Evolutionary conservation across 2,888 invertebrate genomes (phyloP).

Genomic region (Mesochorus sp.): DNA sequence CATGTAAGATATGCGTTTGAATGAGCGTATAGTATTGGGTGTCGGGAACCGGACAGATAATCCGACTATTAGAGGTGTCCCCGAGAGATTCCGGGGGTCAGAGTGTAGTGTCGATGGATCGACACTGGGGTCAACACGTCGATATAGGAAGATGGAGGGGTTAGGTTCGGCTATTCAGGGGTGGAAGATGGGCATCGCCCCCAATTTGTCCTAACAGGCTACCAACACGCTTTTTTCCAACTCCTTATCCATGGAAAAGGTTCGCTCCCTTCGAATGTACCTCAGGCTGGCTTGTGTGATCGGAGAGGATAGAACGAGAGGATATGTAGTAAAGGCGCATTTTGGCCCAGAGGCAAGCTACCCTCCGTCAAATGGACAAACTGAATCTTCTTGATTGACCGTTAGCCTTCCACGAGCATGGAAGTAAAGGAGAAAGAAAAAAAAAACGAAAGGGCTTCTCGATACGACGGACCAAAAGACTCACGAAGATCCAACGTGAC

Average conservation of each 20-base stretch:
- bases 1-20: constrained; percentile 33
- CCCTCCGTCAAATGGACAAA: constrained; percentile 73
- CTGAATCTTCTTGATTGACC: constrained; percentile 80
- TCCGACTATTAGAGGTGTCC: constrained; percentile 81
- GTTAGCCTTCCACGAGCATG: constrained; percentile 61
- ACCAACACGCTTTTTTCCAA: constrained; percentile 71
- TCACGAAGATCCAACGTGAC: constrained; percentile 12
- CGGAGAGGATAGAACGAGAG: constrained; percentile 49
- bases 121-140: constrained; percentile 72
- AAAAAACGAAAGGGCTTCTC: constrained; percentile 36
- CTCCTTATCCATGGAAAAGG: constrained; percentile 73
- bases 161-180: constrained; percentile 67
- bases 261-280: constrained; percentile 56
- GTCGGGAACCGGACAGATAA: constrained; percentile 75
- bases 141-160: constrained; percentile 70
- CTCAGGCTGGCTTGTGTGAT: constrained; percentile 46
- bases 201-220: constrained; percentile 81
- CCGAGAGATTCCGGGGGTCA: constrained; percentile 77
- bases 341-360: constrained; percentile 30
- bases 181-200: constrained; percentile 72
- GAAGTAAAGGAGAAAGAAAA: constrained; percentile 8
- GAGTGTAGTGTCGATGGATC: constrained; percentile 73
- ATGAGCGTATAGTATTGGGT: constrained; percentile 21
- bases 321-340: constrained; percentile 27
- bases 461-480: constrained; percentile 9